Evolutionary conservation across 2,888 invertebrate genomes (phyloP).

Genomic region (Marasmarcha lunaedactyla): DNA sequence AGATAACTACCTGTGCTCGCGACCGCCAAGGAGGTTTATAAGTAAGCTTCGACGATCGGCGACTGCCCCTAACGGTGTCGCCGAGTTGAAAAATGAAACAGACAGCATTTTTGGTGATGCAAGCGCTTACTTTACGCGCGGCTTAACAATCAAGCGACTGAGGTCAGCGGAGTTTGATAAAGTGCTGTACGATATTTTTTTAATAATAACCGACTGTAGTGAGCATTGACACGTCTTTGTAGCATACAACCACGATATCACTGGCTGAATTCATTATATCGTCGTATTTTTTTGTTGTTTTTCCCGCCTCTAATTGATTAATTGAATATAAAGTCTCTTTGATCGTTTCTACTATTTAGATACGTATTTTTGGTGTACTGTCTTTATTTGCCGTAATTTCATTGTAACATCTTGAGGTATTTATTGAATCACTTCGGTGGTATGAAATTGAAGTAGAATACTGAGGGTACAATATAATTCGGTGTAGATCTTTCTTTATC

Average conservation of each 20-base stretch:
- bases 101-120: slow-evolving; percentile 62
- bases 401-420: too few species aligned
- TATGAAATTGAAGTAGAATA: too few species aligned
- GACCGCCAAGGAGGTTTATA: slow-evolving; percentile 37
- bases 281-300: slow-evolving; percentile 2
- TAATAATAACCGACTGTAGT: slow-evolving; percentile 49
- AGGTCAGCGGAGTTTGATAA: slow-evolving; percentile 63
- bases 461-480: too few species aligned
- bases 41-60: slow-evolving; percentile 49
- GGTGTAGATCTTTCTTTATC: too few species aligned
- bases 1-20: slow-evolving; percentile 61
- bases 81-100: slow-evolving; percentile 40
- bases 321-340: too few species aligned
- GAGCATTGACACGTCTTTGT: slow-evolving; percentile 56
- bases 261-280: slow-evolving; percentile 20
- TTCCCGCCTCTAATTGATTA: not conserved
- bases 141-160: slow-evolving; percentile 65
- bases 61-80: slow-evolving; percentile 51
- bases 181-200: slow-evolving; percentile 52
- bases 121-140: slow-evolving; percentile 60
- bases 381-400: too few species aligned
- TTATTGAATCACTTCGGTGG: too few species aligned
- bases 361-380: too few species aligned
- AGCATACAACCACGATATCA: slow-evolving; percentile 25
- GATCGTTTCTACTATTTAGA: too few species aligned